Conservation (phyloP, 2,888 invertebrate species). For the Chaitophorus viminalis region DNA sequence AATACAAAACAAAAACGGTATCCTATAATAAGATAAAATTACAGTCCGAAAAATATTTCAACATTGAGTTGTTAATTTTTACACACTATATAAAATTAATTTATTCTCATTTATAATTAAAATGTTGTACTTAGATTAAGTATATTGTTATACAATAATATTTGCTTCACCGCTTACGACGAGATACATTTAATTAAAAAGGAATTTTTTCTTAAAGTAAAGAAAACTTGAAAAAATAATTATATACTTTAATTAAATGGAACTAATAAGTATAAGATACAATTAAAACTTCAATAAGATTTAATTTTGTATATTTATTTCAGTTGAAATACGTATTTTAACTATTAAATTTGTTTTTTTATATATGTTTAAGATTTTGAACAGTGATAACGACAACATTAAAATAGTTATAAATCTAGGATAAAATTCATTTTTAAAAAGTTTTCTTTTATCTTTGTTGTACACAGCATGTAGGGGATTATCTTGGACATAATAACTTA, state of each 20-base stretch:
- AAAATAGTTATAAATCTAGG: constrained; percentile 46
- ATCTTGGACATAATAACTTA: constrained; percentile 62
- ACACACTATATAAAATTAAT: too few relatives aligned
- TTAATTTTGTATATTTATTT: constrained; percentile 15
- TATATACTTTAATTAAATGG: background rate
- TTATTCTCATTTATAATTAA: too few relatives aligned
- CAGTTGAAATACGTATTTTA: constrained; percentile 19
- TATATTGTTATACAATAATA: background rate
- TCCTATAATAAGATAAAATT: too few relatives aligned
- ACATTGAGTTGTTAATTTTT: too few relatives aligned
- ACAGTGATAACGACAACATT: constrained; percentile 49
- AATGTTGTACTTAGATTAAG: too few relatives aligned
- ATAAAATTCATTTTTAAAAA: constrained; percentile 48
- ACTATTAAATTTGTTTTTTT: constrained; percentile 43
- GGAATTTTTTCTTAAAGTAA: background rate
- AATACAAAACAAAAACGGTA: too few relatives aligned
- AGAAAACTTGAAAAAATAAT: background rate
- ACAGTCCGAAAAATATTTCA: too few relatives aligned
- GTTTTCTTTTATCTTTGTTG: constrained; percentile 57
- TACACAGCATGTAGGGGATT: constrained; percentile 55
- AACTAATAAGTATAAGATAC: constrained; percentile 3
- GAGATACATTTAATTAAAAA: background rate
- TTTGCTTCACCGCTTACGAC: background rate
- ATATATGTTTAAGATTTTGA: constrained; percentile 36
- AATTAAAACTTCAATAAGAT: constrained; percentile 38